These are phyloP conservation scores for Bombylius discolor DNA, from an alignment of 2,888 invertebrate genomes.

Conservation along the genomic window DNA sequence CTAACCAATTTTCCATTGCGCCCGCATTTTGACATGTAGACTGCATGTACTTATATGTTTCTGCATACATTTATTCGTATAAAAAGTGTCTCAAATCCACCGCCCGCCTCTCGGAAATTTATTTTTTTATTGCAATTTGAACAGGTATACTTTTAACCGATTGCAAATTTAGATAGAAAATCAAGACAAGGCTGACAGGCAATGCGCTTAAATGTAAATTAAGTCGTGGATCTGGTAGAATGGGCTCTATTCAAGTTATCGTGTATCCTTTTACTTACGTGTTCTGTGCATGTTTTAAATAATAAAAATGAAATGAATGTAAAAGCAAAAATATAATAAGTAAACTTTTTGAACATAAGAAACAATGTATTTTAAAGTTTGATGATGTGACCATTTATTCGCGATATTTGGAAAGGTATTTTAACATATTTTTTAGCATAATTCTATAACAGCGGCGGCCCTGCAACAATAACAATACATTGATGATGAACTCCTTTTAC, in stretches of 20 bases:
- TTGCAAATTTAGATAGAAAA: slow-evolving; percentile 13
- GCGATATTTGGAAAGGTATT: not conserved
- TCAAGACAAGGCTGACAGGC: slow-evolving; percentile 14
- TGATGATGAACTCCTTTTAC: not conserved
- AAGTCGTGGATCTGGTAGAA: slow-evolving; percentile 10
- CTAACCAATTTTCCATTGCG: not conserved
- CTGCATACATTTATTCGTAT: no score
- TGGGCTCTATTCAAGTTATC: not conserved
- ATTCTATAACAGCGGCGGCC: not conserved
- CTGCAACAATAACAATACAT: not conserved
- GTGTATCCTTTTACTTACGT: not conserved
- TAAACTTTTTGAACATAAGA: not conserved
- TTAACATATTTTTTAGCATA: not conserved
- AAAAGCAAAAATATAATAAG: not conserved
- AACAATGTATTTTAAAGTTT: not conserved
- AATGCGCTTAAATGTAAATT: slow-evolving; percentile 15
- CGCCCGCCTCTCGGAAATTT: not conserved
- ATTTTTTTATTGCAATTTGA: slow-evolving; percentile 3
- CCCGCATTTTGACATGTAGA: no score
- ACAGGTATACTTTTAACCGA: slow-evolving; percentile 7
- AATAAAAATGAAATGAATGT: not conserved
- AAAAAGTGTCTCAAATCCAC: no score
- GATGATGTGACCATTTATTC: not conserved
- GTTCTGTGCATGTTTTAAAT: not conserved
- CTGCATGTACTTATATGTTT: no score